Base-by-base conservation (phyloP, 2,113 vertebrate genomes). In the Paramormyrops kingsleyae region DNA sequence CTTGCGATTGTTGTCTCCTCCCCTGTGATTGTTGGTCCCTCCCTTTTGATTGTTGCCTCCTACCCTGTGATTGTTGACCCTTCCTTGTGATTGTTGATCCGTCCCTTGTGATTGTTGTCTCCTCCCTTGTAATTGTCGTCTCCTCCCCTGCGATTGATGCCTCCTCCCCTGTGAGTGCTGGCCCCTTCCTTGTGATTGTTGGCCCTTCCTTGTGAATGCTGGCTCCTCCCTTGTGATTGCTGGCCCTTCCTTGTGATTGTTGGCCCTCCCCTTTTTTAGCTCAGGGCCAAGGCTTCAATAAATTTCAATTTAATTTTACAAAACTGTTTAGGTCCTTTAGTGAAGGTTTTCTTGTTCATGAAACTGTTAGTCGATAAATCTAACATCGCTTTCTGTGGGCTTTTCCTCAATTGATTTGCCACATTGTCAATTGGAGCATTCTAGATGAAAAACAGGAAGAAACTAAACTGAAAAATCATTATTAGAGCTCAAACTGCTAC, bases 1-100 rank as follows among this genome's bases (percentile, higher is more conserved):
- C 8, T 66, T 66, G 8, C 27, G 6, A 66, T 66, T 66, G 5
- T 9, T 66, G 59, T 1, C 1, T 49, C 10, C 47, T 49, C 2
- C 52, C 17, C 1, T 53, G 4, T 53, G 52, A 53, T 5, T 19
- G 1, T 5, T 17, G 52, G 1, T 0, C 5, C 19, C 19, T 53
- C 1, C 52, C 52, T 1, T 53, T 17, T 53, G 1, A 21, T 6
- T 21, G 1, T 7, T 7, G 5, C 0, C 0, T 0, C 19, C 53
- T 53, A 17, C 52, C 10, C 5, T 49, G 47, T 49, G 47, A 49
- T 13, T n/a, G n/a, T n/a, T n/a, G n/a, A n/a, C 0, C 24, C 15
- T 10, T 0, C 24, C 5, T 1, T 19, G 10, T 31, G 1, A 13
- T 0, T 74, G 3, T 1, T 13, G 7, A 0, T 1, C 10, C 27